phyloP scores from a whole-genome alignment of 2,888 invertebrate species.

The Spilosoma lubricipeda region DNA sequence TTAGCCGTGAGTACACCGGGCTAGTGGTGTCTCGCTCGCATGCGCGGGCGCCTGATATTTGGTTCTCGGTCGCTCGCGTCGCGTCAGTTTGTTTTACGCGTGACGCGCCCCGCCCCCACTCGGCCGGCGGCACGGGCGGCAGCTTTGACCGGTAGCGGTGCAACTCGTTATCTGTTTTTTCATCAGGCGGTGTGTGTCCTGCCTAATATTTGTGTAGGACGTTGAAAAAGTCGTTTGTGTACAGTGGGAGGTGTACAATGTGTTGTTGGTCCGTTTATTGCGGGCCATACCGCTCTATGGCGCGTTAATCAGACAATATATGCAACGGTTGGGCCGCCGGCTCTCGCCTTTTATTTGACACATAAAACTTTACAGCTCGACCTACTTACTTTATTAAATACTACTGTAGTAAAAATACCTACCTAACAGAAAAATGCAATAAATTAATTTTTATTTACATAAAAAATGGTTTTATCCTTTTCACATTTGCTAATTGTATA shows the following conservation, averaged over 20 bases:
- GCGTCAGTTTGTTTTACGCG: slow-evolving; percentile 84
- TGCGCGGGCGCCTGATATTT: slow-evolving; percentile 44
- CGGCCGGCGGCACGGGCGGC: slow-evolving; percentile 71
- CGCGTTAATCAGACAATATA: slow-evolving; percentile 44
- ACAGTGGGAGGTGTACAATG: slow-evolving; percentile 71
- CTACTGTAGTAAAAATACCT: not conserved
- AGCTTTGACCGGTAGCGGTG: slow-evolving; percentile 83
- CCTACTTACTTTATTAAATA: slow-evolving; percentile 7
- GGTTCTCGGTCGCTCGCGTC: slow-evolving; percentile 71
- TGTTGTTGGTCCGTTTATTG: slow-evolving; percentile 69
- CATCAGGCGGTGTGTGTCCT: slow-evolving; percentile 75
- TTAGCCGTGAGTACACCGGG: slow-evolving; percentile 78
- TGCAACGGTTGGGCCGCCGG: slow-evolving; percentile 19
- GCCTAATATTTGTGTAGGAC: slow-evolving; percentile 82
- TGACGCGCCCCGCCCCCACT: slow-evolving; percentile 82
- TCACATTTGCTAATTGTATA: too few relatives aligned
- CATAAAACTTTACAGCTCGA: slow-evolving; percentile 14
- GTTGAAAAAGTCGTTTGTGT: slow-evolving; percentile 77
- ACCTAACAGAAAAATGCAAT: too few relatives aligned
- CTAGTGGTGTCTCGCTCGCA: slow-evolving; percentile 60
- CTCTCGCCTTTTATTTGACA: slow-evolving; percentile 18
- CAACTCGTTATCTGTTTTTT: slow-evolving; percentile 83
- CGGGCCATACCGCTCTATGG: slow-evolving; percentile 47
- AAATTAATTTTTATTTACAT: too few relatives aligned
- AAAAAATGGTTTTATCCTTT: too few relatives aligned